Conservation (phyloP, 2,797 vertebrate species). For the Jordanella pulchra region DNA sequence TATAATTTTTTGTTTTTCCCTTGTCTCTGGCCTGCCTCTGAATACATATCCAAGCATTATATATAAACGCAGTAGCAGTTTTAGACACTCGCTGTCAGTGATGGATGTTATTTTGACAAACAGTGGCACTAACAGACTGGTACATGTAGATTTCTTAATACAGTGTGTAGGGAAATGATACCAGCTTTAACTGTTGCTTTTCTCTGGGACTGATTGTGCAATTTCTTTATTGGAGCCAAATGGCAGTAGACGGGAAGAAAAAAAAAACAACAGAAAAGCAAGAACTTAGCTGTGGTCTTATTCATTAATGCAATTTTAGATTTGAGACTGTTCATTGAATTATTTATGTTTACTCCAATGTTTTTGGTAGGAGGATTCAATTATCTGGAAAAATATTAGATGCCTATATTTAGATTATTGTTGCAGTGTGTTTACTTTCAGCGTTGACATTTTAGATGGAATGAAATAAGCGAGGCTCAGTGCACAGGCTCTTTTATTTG, state of each 20-base stretch:
- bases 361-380: conserved; percentile 21
- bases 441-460: conserved; percentile 45
- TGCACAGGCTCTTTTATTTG: conserved; percentile 35
- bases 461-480: conserved; percentile 24
- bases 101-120: conserved; percentile 32
- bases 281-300: conserved; percentile 19
- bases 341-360: background rate
- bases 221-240: conserved; percentile 34
- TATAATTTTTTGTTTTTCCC: conserved; percentile 17
- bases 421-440: conserved; percentile 9
- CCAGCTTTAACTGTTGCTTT: conserved; percentile 17
- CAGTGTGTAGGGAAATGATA: conserved; percentile 46
- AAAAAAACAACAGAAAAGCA: conserved; percentile 12
- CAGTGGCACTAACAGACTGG: conserved; percentile 12
- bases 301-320: conserved; percentile 32
- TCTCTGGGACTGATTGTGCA: conserved; percentile 36
- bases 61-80: conserved; percentile 36
- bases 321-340: conserved; percentile 30
- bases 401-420: conserved; percentile 12
- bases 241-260: conserved; percentile 18
- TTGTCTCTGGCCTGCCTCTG: conserved; percentile 16
- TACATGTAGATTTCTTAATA: conserved; percentile 25
- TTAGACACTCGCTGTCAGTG: conserved; percentile 30
- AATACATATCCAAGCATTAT: conserved; percentile 44
- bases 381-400: conserved; percentile 17